Evolutionary conservation across 1,140 invertebrate species (phyloP).

Genomic region (Dreissena polymorpha): DNA sequence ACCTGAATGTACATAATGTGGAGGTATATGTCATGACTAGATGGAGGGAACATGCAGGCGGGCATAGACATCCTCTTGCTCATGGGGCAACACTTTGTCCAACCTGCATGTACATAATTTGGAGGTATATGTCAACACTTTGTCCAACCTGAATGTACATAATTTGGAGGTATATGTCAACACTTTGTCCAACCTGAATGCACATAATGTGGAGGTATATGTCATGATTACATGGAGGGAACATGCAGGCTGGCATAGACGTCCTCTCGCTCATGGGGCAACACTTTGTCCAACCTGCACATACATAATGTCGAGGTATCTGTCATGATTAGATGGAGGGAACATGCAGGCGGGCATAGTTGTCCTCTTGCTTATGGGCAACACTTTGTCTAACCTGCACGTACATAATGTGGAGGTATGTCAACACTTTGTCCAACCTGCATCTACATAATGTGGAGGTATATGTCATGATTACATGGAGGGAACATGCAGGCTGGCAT

Average conservation of each 20-base stretch:
- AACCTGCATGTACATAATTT: too few species aligned
- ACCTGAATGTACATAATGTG: slow-evolving; percentile 48
- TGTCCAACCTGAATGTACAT: too few species aligned
- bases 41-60: slow-evolving; percentile 61
- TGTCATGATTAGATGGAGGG: slow-evolving; percentile 55
- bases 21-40: slow-evolving; percentile 26
- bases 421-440: not conserved
- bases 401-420: too few species aligned
- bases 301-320: not conserved
- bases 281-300: slow-evolving; percentile 58
- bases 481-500: slow-evolving; percentile 60
- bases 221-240: too few species aligned
- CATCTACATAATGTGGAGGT: too few species aligned
- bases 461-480: too few species aligned
- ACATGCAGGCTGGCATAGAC: slow-evolving; percentile 59
- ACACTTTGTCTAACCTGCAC: slow-evolving; percentile 59
- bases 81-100: slow-evolving; percentile 44
- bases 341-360: slow-evolving; percentile 58
- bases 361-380: slow-evolving; percentile 47
- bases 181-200: too few species aligned
- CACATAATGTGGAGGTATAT: too few species aligned
- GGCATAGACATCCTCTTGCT: slow-evolving; percentile 53
- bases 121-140: not conserved
- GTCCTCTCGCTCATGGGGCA: slow-evolving; percentile 47
- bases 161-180: too few species aligned